These are phyloP conservation scores for Pomacea canaliculata DNA, from an alignment of 2,888 invertebrate species.

Conservation along the genomic window DNA sequence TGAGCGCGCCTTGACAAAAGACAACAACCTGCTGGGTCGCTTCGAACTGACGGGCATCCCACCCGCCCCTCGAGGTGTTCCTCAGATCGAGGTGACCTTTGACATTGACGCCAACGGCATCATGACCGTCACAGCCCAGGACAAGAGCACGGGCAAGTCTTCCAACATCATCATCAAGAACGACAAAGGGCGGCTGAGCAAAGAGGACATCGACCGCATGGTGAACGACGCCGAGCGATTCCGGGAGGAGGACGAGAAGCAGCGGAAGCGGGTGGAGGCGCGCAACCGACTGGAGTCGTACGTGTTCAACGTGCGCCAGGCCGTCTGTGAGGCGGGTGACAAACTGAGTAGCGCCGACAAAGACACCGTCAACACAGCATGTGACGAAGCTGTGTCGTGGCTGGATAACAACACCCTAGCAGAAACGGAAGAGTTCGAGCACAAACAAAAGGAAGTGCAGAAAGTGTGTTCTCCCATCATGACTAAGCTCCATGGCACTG, in stretches of 20 bases:
- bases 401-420: slow-evolving; percentile 84
- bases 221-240: slow-evolving; percentile 64
- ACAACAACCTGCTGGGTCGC: slow-evolving; percentile 78
- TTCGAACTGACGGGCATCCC: slow-evolving; percentile 62
- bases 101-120: slow-evolving; percentile 92
- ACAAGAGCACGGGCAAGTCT: slow-evolving; percentile 83
- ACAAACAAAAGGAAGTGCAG: slow-evolving; percentile 82
- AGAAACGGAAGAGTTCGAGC: slow-evolving; percentile 81
- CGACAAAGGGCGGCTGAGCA: slow-evolving; percentile 86
- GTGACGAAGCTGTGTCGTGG: slow-evolving; percentile 81
- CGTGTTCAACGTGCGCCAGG: slow-evolving; percentile 70
- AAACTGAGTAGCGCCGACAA: slow-evolving; percentile 79
- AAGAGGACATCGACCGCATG: slow-evolving; percentile 86
- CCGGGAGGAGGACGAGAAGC: slow-evolving; percentile 63
- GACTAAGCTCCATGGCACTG: slow-evolving; percentile 71
- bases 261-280: slow-evolving; percentile 52
- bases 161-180: slow-evolving; percentile 89
- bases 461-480: slow-evolving; percentile 83
- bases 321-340: slow-evolving; percentile 75
- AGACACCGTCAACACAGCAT: slow-evolving; percentile 73
- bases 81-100: slow-evolving; percentile 76
- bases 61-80: slow-evolving; percentile 61
- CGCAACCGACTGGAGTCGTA: slow-evolving; percentile 62
- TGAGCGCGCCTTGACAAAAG: slow-evolving; percentile 94
- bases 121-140: slow-evolving; percentile 71